Conservation (phyloP, 2,888 invertebrate species). For the Lypha dubia region DNA sequence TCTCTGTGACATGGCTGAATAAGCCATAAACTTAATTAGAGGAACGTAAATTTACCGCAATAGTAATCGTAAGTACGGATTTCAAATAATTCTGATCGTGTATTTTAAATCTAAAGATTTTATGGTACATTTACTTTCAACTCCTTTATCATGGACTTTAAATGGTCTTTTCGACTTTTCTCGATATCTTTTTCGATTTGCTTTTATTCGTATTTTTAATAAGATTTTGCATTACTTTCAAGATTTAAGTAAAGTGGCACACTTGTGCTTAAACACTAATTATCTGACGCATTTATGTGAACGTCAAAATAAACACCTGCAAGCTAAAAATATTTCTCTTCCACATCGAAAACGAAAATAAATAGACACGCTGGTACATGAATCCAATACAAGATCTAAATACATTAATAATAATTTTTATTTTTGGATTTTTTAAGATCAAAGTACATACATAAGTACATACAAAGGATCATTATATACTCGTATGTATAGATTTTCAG, state of each 20-base stretch:
- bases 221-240: constrained; percentile 20
- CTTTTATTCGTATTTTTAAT: constrained; percentile 1
- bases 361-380: background rate
- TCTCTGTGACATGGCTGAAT: no score
- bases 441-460: no score
- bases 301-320: constrained; percentile 59
- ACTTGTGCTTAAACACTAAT: constrained; percentile 30
- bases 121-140: no score
- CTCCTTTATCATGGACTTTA: no score
- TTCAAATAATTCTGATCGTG: background rate
- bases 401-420: constrained; percentile 23
- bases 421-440: constrained; percentile 32
- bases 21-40: no score
- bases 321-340: constrained; percentile 6
- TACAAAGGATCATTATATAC: no score
- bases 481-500: no score
- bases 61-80: no score
- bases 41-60: no score
- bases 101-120: background rate
- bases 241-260: constrained; percentile 23
- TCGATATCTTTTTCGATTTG: background rate
- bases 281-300: constrained; percentile 40
- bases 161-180: no score
- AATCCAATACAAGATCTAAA: constrained; percentile 24
- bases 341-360: constrained; percentile 18